These are phyloP conservation scores for Mactromeris polynyma DNA, from an alignment of 2,888 invertebrate genomes.

Conservation along the genomic window DNA sequence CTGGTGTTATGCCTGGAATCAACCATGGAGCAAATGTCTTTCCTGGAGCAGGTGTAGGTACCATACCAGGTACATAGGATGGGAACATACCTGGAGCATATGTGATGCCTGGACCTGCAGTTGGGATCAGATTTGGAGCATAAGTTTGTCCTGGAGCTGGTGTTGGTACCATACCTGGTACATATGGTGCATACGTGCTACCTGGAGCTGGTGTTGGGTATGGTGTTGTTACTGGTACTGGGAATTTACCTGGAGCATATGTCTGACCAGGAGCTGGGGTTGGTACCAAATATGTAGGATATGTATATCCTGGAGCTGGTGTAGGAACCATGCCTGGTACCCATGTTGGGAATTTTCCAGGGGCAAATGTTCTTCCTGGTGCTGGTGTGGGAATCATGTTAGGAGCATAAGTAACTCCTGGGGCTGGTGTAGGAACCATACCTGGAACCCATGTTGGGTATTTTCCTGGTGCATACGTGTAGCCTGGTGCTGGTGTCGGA, in stretches of 20 bases:
- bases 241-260: constrained; percentile 65
- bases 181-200: constrained; percentile 51
- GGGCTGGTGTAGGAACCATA: constrained; percentile 62
- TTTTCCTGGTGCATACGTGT: constrained; percentile 69
- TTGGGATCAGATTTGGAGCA: constrained; percentile 62
- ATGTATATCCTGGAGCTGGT: constrained; percentile 58
- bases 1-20: constrained; percentile 70
- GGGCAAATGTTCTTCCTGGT: constrained; percentile 57
- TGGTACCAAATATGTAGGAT: constrained; percentile 55
- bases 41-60: constrained; percentile 65
- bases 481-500: constrained; percentile 68
- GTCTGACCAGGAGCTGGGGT: constrained; percentile 66
- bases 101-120: constrained; percentile 67
- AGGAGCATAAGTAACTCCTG: constrained; percentile 15
- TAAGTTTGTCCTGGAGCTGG: constrained; percentile 65
- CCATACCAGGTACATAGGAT: constrained; percentile 63
- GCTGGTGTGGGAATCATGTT: constrained; percentile 63
- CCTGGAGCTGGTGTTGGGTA: constrained; percentile 69
- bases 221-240: constrained; percentile 36
- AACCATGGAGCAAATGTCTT: constrained; percentile 56
- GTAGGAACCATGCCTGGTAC: constrained; percentile 65
- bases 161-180: constrained; percentile 70
- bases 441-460: constrained; percentile 70
- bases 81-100: constrained; percentile 62
- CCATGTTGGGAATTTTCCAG: constrained; percentile 55